Evolutionary conservation across 2,113 vertebrate genomes (phyloP), one percentile per base, ranked within the genome.

Genomic region (Rana temporaria): DNA sequence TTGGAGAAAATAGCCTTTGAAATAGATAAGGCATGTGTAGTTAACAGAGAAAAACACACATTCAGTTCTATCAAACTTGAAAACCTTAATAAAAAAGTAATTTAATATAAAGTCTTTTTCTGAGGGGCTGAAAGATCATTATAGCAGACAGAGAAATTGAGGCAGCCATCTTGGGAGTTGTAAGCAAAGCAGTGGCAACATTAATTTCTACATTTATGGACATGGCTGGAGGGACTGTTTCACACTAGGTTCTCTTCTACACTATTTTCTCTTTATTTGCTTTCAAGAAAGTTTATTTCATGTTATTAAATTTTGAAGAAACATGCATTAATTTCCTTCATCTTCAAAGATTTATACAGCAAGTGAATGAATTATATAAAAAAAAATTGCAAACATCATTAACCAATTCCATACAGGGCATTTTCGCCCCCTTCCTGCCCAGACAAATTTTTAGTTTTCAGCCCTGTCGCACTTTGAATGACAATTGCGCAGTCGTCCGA

Each of bases 41-140:
- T 55, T 75, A 75, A 75, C 32, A 32, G 30, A 60, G 62, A 75
- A 42, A 12, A 34, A n/a, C n/a, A n/a, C 15, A 15, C 72, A 38
- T 56, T 56, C 71, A 38, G 20, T n/a, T 30, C 56, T 75, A 75
- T 75, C 30, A 75, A 75, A 60, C 56, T 22, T 75, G 38, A 22
- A 62, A 75, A 60, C 72, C 60, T 75, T 60, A 56, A 56, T 75
- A 75, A 56, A 60, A 56, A 75, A 38, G 72, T 75, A 60, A 60
- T 75, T 75, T 22, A 75, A 75, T 75, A 75, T 75, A 60, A n/a
- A 53, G 42, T 34, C 70, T 73, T 59, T 75, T 62, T 60, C 72
- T 75, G 56, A 38, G 38, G 56, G 56, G 56, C 56, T 60, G 11
- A 60, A 42, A 75, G 56, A 60, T 75, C 72, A 75, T 75, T 60